Evolutionary conservation across 2,797 vertebrate species (phyloP).

Genomic region (Acomys russatus): DNA sequence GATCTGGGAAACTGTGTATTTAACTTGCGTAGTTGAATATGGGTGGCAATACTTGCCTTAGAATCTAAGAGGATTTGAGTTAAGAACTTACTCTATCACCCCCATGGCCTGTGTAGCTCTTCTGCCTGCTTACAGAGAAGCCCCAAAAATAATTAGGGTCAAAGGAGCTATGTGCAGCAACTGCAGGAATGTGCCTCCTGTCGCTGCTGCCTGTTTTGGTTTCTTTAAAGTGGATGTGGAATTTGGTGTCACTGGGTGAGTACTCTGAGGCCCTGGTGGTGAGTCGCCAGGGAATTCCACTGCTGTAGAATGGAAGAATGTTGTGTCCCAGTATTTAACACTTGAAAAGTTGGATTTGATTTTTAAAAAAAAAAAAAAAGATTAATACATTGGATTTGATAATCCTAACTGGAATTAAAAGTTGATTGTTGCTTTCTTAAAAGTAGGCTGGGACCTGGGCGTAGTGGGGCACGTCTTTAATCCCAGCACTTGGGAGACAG

Average conservation of each 20-base stretch:
- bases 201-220: neutral
- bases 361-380: too few relatives aligned
- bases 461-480: too few relatives aligned
- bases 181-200: conserved; percentile 35
- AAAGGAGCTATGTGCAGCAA: neutral
- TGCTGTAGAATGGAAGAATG: neutral
- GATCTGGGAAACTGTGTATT: conserved; percentile 40
- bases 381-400: conserved; percentile 40
- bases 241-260: conserved; percentile 26
- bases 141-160: conserved; percentile 56
- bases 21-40: conserved; percentile 44
- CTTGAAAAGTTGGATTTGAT: conserved; percentile 37
- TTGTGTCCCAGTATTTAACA: neutral
- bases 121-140: neutral
- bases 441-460: neutral
- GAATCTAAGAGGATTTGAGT: conserved; percentile 16
- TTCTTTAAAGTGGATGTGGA: conserved; percentile 43
- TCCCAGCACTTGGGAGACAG: too few relatives aligned
- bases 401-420: conserved; percentile 29
- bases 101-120: neutral
- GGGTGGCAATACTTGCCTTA: conserved; percentile 10
- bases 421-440: neutral
- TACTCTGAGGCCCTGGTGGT: neutral
- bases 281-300: neutral
- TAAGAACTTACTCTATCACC: conserved; percentile 13